Evolutionary conservation across 2,888 invertebrate genomes (phyloP).

Genomic region (Pegoplata infirma): DNA sequence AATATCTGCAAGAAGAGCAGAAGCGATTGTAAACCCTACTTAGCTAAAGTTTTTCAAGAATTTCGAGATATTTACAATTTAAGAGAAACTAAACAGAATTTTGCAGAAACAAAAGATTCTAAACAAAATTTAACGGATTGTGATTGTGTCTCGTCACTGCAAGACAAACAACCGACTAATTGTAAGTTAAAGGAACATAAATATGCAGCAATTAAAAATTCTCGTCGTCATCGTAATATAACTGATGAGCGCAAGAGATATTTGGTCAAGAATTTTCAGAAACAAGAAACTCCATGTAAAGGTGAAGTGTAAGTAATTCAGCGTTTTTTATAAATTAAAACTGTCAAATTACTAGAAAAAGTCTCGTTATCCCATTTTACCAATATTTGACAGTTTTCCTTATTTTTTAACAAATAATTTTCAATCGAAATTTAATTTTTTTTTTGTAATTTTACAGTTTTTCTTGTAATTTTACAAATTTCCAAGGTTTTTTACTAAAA

Average conservation of each 20-base stretch:
- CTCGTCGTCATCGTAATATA: background rate
- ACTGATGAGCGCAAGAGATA: constrained; percentile 21
- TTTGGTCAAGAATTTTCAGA: constrained; percentile 15
- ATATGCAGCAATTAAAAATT: background rate
- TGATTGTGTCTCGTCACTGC: background rate
- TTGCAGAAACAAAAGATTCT: constrained; percentile 31
- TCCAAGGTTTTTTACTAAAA: too few species aligned
- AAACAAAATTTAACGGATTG: background rate
- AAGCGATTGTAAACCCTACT: constrained; percentile 70
- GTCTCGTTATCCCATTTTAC: too few species aligned
- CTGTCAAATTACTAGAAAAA: too few species aligned
- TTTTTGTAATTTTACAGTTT: too few species aligned
- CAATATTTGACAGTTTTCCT: too few species aligned
- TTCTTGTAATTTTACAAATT: too few species aligned
- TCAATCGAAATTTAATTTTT: too few species aligned
- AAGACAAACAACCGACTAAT: background rate
- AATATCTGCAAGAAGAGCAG: constrained; percentile 65
- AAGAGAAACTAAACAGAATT: constrained; percentile 64
- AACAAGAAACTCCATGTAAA: constrained; percentile 8
- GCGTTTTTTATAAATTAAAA: too few species aligned
- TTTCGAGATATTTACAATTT: constrained; percentile 72
- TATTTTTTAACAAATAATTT: too few species aligned
- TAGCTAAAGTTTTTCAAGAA: constrained; percentile 73
- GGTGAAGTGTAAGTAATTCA: constrained; percentile 35
- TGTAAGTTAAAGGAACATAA: background rate